Evolutionary conservation across 2,888 invertebrate genomes (phyloP).

Genomic region (Elaeidobius kamerunicus): DNA sequence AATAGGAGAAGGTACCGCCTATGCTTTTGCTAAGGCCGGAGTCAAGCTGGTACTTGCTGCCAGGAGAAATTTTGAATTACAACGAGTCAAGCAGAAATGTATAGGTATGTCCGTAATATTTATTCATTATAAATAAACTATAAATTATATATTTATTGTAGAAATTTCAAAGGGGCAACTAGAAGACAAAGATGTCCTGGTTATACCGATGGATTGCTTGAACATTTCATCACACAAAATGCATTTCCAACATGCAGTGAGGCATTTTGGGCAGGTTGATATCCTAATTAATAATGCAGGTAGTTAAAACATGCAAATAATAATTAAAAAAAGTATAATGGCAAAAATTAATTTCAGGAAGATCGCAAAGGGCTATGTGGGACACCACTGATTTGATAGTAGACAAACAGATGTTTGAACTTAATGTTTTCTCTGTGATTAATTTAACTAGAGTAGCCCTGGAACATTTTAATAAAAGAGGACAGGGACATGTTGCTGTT

Average conservation of each 20-base stretch:
- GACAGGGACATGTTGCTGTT: constrained; percentile 69
- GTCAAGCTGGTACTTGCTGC: constrained; percentile 68
- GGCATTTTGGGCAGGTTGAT: constrained; percentile 70
- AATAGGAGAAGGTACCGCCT: constrained; percentile 72
- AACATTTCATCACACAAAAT: constrained; percentile 58
- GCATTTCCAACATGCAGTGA: constrained; percentile 59
- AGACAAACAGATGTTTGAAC: constrained; percentile 69
- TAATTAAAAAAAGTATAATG: background rate
- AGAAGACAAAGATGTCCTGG: constrained; percentile 60
- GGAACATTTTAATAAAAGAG: constrained; percentile 57
- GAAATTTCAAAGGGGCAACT: constrained; percentile 49
- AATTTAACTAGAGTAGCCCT: constrained; percentile 68
- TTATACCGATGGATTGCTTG: constrained; percentile 67
- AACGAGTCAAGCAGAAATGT: constrained; percentile 64
- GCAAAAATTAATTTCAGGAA: constrained; percentile 34
- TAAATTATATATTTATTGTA: no score
- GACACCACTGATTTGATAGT: constrained; percentile 67
- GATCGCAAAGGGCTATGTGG: constrained; percentile 73
- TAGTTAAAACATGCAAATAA: no score
- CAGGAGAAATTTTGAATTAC: constrained; percentile 59
- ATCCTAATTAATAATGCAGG: constrained; percentile 78
- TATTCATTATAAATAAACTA: background rate
- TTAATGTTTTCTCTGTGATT: constrained; percentile 73
- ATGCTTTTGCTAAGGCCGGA: constrained; percentile 62
- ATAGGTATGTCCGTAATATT: constrained; percentile 48